Percentiles rank a stretch among this genome's conserved stretches.
Conservation (phyloP, 2,888 invertebrate species). For the Athalia rosae region DNA sequence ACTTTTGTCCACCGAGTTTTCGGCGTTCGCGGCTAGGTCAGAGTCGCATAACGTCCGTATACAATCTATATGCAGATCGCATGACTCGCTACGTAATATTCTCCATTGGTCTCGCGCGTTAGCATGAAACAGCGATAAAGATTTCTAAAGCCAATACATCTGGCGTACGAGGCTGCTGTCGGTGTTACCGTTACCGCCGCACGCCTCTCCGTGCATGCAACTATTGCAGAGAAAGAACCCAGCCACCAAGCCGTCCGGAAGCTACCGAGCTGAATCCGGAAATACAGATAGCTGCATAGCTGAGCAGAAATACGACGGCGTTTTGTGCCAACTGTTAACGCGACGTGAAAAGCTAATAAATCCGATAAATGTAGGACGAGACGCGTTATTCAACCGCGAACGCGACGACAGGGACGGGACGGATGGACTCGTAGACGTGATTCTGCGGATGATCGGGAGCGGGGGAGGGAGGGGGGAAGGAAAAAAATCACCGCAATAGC, state of each 20-base stretch:
- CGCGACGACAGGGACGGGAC: not conserved
- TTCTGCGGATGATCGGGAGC: too few relatives aligned
- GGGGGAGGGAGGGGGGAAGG: too few relatives aligned
- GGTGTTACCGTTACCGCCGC: too few relatives aligned
- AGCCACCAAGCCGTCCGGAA: not conserved
- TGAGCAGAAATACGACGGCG: not conserved
- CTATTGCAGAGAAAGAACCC: too few relatives aligned
- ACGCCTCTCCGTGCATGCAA: too few relatives aligned
- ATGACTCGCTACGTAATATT: not conserved
- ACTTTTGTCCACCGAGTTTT: too few relatives aligned
- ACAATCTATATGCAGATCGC: constrained; percentile 18
- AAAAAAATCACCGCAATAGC: too few relatives aligned
- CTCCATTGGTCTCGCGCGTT: constrained; percentile 11
- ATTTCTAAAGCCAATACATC: constrained; percentile 11
- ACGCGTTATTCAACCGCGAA: constrained; percentile 2
- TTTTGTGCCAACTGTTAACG: constrained; percentile 23
- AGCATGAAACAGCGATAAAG: constrained; percentile 37
- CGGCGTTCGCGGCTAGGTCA: too few relatives aligned
- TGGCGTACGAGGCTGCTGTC: not conserved
- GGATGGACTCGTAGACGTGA: too few relatives aligned
- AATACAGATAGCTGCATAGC: constrained; percentile 10
- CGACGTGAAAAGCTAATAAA: constrained; percentile 31
- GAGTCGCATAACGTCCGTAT: not conserved
- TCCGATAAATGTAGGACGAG: constrained; percentile 23
- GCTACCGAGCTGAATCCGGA: constrained; percentile 2